These are phyloP conservation scores for Heterodera filipjevi DNA, from an alignment of 2,888 invertebrate genomes.

Conservation along the genomic window DNA sequence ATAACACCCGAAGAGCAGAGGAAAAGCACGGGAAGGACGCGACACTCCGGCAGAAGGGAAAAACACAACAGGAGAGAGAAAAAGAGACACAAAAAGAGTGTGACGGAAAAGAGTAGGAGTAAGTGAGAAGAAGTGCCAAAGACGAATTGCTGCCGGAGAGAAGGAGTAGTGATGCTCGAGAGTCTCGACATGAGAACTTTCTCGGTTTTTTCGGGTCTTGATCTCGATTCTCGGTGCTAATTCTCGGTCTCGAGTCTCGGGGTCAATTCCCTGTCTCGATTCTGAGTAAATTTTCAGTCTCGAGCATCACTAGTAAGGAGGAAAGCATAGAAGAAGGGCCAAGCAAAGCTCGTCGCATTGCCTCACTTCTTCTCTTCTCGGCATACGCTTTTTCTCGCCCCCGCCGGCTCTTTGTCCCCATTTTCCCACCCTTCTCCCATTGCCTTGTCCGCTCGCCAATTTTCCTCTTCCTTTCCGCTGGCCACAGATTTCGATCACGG, in stretches of 20 bases:
- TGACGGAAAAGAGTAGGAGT: neutral
- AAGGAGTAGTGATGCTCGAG: too few relatives aligned
- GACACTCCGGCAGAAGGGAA: too few relatives aligned
- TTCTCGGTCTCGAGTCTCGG: too few relatives aligned
- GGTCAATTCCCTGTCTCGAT: too few relatives aligned
- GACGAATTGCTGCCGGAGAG: neutral
- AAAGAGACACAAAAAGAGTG: neutral
- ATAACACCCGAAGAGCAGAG: too few relatives aligned
- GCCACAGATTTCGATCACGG: constrained; percentile 5
- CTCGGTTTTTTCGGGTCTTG: too few relatives aligned
- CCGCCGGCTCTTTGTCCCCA: neutral
- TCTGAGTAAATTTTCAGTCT: too few relatives aligned
- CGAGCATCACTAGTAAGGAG: too few relatives aligned
- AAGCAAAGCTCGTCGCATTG: neutral
- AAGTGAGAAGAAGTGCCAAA: neutral
- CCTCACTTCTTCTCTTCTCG: neutral
- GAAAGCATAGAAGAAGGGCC: neutral
- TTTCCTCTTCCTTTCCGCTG: neutral
- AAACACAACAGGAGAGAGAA: neutral
- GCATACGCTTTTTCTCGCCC: neutral
- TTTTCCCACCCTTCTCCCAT: constrained; percentile 3
- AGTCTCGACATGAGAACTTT: too few relatives aligned
- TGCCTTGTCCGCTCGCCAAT: neutral
- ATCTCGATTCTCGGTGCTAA: too few relatives aligned
- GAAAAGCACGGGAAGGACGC: neutral